Evolutionary conservation across 2,797 vertebrate species (phyloP).

Genomic region (Sebastes itinus): DNA sequence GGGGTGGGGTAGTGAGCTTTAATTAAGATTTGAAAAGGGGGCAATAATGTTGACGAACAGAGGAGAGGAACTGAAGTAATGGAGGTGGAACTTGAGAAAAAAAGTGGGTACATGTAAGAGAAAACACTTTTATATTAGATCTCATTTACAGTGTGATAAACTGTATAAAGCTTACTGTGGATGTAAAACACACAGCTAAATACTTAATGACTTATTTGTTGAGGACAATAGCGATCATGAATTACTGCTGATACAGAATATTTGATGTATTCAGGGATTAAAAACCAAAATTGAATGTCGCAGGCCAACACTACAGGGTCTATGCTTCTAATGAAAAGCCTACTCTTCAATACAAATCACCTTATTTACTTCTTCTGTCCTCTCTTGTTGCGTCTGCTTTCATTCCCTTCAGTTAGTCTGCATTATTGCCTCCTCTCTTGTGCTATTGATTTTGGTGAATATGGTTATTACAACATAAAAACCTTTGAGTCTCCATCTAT

Average conservation of each 20-base stretch:
- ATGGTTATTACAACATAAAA: conserved; percentile 95
- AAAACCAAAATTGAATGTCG: conserved; percentile 84
- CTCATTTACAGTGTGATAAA: neutral
- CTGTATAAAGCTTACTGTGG: neutral
- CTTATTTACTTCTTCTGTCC: conserved; percentile 84
- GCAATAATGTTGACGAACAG: conserved; percentile 71
- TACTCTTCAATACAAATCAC: conserved; percentile 93
- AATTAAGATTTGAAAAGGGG: conserved; percentile 90
- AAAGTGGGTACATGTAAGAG: neutral
- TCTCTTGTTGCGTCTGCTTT: conserved; percentile 89
- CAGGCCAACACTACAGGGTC: conserved; percentile 85
- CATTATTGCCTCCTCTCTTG: conserved; percentile 93
- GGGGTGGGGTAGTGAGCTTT: conserved; percentile 92
- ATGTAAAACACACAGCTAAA: conserved; percentile 30
- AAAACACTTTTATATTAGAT: conserved; percentile 19
- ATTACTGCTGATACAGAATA: conserved; percentile 44
- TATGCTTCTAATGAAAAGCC: conserved; percentile 91
- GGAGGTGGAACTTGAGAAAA: conserved; percentile 19
- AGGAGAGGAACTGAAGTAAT: conserved; percentile 42
- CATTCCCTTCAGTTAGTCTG: conserved; percentile 93
- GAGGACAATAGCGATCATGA: conserved; percentile 25
- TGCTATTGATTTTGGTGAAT: conserved; percentile 97
- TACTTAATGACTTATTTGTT: conserved; percentile 33
- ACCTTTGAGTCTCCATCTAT: conserved; percentile 79
- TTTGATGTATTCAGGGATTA: conserved; percentile 30